Evolutionary conservation across 2,888 invertebrate species (phyloP).

Genomic region (Epinotia bilunana): DNA sequence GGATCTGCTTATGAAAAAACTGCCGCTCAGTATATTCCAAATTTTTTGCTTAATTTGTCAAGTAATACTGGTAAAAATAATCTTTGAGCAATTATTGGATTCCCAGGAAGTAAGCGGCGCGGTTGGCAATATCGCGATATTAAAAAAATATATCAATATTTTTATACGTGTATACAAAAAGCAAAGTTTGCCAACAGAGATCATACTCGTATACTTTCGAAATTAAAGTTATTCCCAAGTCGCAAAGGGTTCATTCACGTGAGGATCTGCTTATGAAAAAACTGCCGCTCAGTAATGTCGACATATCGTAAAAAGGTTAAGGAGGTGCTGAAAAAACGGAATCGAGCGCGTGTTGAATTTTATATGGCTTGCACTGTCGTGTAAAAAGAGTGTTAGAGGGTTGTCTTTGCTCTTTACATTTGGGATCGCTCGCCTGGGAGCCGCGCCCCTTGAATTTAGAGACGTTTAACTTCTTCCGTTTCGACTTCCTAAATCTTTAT

Average conservation of each 20-base stretch:
- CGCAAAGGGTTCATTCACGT: slow-evolving; percentile 50
- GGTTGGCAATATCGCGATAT: background rate
- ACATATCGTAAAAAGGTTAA: slow-evolving; percentile 64
- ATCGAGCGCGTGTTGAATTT: slow-evolving; percentile 72
- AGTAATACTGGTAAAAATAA: background rate
- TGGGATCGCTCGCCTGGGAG: slow-evolving; percentile 64
- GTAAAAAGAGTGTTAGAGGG: slow-evolving; percentile 64
- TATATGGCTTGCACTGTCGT: slow-evolving; percentile 69
- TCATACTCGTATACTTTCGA: slow-evolving; percentile 50
- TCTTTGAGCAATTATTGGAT: background rate
- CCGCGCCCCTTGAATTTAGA: slow-evolving; percentile 67
- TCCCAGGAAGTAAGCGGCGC: background rate
- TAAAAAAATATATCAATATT: background rate
- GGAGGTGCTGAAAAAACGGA: slow-evolving; percentile 65
- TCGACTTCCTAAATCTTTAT: slow-evolving; percentile 70
- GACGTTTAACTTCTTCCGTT: slow-evolving; percentile 67
- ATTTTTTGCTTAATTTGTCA: no score
- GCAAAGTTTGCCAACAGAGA: slow-evolving; percentile 54
- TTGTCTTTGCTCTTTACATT: slow-evolving; percentile 62
- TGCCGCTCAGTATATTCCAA: slow-evolving; percentile 42
- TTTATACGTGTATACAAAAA: slow-evolving; percentile 25
- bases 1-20: slow-evolving; percentile 59
- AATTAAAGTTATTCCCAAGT: slow-evolving; percentile 58
- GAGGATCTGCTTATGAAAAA: slow-evolving; percentile 58
- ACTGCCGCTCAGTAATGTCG: slow-evolving; percentile 48